Evolutionary conservation across 1,140 invertebrate species (phyloP).

Genomic region (Drosophila jambulina): DNA sequence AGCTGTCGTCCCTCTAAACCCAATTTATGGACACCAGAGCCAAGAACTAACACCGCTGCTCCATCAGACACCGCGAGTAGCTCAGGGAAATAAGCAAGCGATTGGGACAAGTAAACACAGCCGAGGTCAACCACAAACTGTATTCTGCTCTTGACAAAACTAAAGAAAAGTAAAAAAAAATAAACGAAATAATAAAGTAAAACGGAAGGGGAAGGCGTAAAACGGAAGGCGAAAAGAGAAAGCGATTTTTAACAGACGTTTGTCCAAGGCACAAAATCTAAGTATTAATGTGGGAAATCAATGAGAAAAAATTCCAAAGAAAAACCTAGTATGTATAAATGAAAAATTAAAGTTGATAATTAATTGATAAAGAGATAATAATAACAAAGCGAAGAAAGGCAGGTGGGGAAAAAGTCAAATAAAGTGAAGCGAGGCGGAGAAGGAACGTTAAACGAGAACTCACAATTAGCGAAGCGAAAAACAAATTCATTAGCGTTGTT

Average conservation of each 20-base stretch:
- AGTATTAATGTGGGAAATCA: conserved; percentile 41
- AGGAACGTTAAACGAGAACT: conserved; percentile 57
- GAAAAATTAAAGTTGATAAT: conserved; percentile 65
- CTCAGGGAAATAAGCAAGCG: conserved; percentile 18
- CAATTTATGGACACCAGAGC: conserved; percentile 2
- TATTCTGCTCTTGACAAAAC: conserved; percentile 29
- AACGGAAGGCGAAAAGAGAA: conserved; percentile 18
- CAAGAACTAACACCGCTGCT: conserved; percentile 13
- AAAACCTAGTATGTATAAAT: conserved; percentile 71
- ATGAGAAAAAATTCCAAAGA: conserved; percentile 38
- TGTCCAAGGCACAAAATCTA: conserved; percentile 59
- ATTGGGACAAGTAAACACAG: conserved; percentile 26
- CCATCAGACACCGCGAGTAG: conserved; percentile 19
- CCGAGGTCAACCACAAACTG: conserved; percentile 35
- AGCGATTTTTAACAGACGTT: conserved; percentile 53
- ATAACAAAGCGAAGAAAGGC: conserved; percentile 38
- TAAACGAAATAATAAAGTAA: conserved; percentile 17
- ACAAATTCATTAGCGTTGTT: conserved; percentile 81
- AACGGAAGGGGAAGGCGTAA: conserved; percentile 8
- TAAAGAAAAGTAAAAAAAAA: conserved; percentile 11
- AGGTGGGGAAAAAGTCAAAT: not conserved
- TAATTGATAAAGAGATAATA: conserved; percentile 65
- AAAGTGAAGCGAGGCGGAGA: conserved; percentile 9
- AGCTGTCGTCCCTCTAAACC: conserved; percentile 3
- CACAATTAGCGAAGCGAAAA: conserved; percentile 70